Evolutionary conservation across 2,797 vertebrate species (phyloP), one percentile per base, ranked within the genome.

Genomic region (Brachyalestes nurse): DNA sequence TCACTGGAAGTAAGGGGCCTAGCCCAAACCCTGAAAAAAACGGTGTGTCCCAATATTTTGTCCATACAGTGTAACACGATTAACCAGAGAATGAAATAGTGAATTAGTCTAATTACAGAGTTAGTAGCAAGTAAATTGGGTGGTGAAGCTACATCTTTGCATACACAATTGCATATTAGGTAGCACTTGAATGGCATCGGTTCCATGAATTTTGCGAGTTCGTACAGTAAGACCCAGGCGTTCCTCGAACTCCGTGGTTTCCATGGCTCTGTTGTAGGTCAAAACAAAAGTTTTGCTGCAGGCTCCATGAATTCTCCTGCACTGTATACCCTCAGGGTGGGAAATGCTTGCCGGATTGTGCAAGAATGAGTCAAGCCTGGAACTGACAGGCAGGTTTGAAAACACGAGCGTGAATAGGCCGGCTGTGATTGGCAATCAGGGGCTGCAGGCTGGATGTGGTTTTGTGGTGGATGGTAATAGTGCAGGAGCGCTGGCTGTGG

Each of bases 401-500:
- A 74, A 66, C n/a, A 57, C 1, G 62, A 23, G 51, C 69, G 61
- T 71, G 60, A 77, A 66, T n/a, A 53, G 64, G 42, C 74, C 38
- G 57, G 42, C 51, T 58, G 64, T 66, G 64, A 66, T 75, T 49
- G 51, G 49, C 70, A 72, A 55, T 72, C 70, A 66, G 77, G 79
- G 13, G 67, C 64, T 25, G 49, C 14, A 57, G 28, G 70, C 72
- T 51, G 66, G 73, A 77, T 25, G 79, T 80, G 72, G 77, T 81
- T 67, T 75, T 64, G 86, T 19, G 82, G 84, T 86, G 42, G 64
- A 53, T 78, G 83, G 86, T 82, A 86, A 80, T 71, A 64, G 85
- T 81, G 77, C 45, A 67, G 81, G 82, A 86, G 83, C 72, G 38
- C 45, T 88, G 82, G 85, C 75, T 78, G 84, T 72, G 84, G 88